Base-by-base conservation (phyloP, 2,888 invertebrate species). In the Sarcophaga carnaria region DNA sequence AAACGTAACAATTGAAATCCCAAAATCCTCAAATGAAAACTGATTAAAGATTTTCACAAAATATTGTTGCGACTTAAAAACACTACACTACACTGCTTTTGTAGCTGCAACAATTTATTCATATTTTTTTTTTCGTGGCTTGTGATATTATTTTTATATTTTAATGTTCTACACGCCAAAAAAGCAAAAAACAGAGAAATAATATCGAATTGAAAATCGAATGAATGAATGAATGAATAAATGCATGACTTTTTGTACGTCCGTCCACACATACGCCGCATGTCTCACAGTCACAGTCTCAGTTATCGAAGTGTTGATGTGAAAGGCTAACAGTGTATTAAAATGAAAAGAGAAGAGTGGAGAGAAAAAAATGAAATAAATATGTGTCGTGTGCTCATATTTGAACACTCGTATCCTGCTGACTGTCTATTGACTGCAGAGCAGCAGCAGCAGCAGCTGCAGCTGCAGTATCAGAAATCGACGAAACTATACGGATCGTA, bases 301-400 rank as follows among this genome's bases (percentile, higher is more conserved):
- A 8, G 37, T 49, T 20, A n/a, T 62, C 11, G 20, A 78, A 83
- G 80, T 76, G 85, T 80, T 80, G 77, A 83, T 86, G 80, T 83
- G 70, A 83, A 86, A 80, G 83, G 74, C 83, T 83, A 83, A 80
- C 60, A 86, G 17, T 83, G 69, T 80, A 85, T 85, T 78, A 78
- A 54, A 82, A 83, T 78, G 80, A 80, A 77, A 83, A 82, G 17
- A 37, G 37, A 37, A 37, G 37, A 37, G 37, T 8, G 37, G 37
- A 37, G 1, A 10, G 37, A 37, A 2, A 37, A 37, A 37, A 37
- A 37, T 37, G 8, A 37, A 37, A 37, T 37, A 37, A 37, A 37
- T 37, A 8, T 37, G 10, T 37, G 49, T 14, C 14, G 49, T 49
- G 11, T 69, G 22, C 67, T 59, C 72, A 80, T 67, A 80, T 80